Evolutionary conservation across 2,888 invertebrate species (phyloP), one percentile per base, ranked within the genome.

Genomic region (Ophion costatus): DNA sequence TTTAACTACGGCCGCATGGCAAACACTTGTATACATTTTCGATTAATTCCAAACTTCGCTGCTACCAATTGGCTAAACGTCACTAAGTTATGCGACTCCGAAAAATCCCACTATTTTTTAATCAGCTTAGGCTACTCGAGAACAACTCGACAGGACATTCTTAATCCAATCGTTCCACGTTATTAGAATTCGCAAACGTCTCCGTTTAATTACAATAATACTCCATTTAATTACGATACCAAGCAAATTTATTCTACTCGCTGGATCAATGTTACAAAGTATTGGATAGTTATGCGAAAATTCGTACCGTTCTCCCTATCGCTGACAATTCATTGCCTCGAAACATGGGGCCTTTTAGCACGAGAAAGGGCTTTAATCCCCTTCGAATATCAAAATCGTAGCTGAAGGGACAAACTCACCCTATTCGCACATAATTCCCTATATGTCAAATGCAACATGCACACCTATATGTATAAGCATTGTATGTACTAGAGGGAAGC

Each of bases 401-500:
- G 3, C 9, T n/a, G 0, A 0, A 0, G 1, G 42, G 14, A 38
- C 59, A 22, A 59, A 42, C 20, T 42, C 5, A 38, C 42, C 7
- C 76, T 56, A n/a, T 76, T 56, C 10, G 17, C 38, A 22, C 66
- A 9, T 66, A 76, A 76, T 66, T 7, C 33, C 73, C 45, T 33
- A 33, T 80, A 66, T 20, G 56, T 51, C 33, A 10, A 9, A 38
- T 29, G n/a, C n/a, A 66, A 59, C 38, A 56, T 57, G 63, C 63
- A 17, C 42, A 69, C 33, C 69, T 33, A 38, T 56, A 33, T 42
- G 38, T 69, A 73, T 22, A 45, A 66, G 57, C 24, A 51, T 42
- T 29, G 64, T 76, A 76, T 42, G 42, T 63, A 75, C 33, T 61
- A 20, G 75, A 51, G 70, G 24, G 64, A 70, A 80, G 64, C 67